These are phyloP conservation scores for Argyrosomus japonicus DNA, from an alignment of 2,113 vertebrate genomes.

Conservation along the genomic window DNA sequence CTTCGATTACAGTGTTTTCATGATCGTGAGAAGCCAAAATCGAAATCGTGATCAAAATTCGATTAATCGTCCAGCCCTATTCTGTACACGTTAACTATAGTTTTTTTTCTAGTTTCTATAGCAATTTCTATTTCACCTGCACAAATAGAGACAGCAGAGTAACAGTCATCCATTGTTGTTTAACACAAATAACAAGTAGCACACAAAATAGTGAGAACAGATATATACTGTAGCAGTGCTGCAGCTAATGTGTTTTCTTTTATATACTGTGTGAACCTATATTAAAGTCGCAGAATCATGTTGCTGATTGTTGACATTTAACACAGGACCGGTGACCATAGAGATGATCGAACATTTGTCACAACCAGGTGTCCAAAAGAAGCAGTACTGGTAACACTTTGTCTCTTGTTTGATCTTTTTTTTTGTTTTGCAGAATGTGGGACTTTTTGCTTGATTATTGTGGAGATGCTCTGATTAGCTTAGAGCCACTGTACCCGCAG, in stretches of 20 bases:
- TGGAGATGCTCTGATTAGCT: neutral
- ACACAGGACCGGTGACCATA: constrained; percentile 63
- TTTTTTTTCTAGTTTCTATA: neutral
- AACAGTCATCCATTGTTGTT: neutral
- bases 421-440: neutral
- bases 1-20: too few species aligned
- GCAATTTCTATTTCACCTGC: too few species aligned
- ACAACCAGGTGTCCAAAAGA: constrained; percentile 70
- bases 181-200: neutral
- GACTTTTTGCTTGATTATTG: neutral
- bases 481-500: neutral
- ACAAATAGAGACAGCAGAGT: too few species aligned
- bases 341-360: constrained; percentile 51
- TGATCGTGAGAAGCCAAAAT: too few species aligned
- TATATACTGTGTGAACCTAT: neutral
- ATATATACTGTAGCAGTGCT: neutral
- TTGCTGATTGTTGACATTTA: constrained; percentile 1
- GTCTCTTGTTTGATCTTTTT: neutral
- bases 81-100: neutral
- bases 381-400: constrained; percentile 72
- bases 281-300: too few species aligned
- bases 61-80: too few species aligned
- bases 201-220: neutral
- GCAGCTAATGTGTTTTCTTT: neutral
- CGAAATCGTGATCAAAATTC: too few species aligned